phyloP scores from a whole-genome alignment of 2,113 vertebrate species.

The Pipra filicauda region DNA sequence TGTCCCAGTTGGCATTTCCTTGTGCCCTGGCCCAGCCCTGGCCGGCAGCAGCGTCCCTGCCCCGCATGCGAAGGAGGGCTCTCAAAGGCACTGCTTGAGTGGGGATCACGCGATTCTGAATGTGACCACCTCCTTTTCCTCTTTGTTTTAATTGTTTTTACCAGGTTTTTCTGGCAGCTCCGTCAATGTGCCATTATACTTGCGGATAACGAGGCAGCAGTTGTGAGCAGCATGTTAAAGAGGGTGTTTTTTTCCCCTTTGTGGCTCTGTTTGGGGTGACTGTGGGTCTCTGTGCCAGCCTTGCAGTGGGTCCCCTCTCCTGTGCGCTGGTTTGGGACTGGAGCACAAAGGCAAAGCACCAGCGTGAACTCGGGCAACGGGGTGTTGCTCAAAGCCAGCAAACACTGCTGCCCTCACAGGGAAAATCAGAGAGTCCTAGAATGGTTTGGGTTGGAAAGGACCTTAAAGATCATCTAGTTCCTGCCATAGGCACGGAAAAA shows the following conservation, averaged over 20 bases:
- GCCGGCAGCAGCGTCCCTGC: background rate
- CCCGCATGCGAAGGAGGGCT: background rate
- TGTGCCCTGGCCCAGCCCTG: background rate
- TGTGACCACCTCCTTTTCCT: background rate
- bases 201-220: background rate
- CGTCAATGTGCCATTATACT: background rate
- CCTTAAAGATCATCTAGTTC: background rate
- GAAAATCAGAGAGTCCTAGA: background rate
- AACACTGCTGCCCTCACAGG: background rate
- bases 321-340: background rate
- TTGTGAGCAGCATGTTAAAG: background rate
- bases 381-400: background rate
- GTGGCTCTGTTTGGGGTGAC: background rate
- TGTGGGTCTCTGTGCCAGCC: background rate
- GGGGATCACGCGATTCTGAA: background rate
- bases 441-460: background rate
- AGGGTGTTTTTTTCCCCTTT: background rate
- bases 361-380: background rate
- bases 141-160: background rate
- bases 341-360: background rate
- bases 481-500: background rate
- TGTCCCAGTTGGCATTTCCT: background rate
- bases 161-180: conserved; percentile 5
- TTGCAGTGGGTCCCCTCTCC: background rate
- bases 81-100: background rate